These are phyloP conservation scores for Hoplostethus atlanticus DNA, from an alignment of 2,797 vertebrate genomes.

Conservation along the genomic window DNA sequence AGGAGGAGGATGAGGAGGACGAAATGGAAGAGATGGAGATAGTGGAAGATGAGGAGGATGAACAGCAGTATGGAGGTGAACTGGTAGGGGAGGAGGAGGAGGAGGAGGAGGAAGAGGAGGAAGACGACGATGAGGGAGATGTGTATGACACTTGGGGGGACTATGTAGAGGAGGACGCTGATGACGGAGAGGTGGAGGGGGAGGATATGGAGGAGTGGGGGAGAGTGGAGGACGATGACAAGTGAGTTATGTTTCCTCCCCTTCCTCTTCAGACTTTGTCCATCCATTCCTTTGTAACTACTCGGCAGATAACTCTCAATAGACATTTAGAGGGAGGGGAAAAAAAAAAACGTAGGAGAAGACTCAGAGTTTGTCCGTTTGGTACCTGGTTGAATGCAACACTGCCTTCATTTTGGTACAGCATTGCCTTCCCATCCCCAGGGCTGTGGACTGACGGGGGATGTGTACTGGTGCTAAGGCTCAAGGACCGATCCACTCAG, in stretches of 20 bases:
- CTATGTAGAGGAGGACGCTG: constrained; percentile 64
- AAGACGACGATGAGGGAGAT: constrained; percentile 39
- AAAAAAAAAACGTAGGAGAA: constrained; percentile 24
- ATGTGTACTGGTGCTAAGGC: constrained; percentile 83
- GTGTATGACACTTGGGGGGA: constrained; percentile 66
- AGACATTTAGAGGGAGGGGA: constrained; percentile 39
- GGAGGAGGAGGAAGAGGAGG: constrained; percentile 48
- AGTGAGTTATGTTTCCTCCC: constrained; percentile 42
- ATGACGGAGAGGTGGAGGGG: constrained; percentile 70
- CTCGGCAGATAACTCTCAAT: constrained; percentile 34
- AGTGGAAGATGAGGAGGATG: constrained; percentile 53
- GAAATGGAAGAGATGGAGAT: constrained; percentile 56
- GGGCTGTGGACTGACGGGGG: constrained; percentile 69
- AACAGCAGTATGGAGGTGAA: constrained; percentile 38
- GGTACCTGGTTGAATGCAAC: constrained; percentile 75
- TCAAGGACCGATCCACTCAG: constrained; percentile 63
- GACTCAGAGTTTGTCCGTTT: constrained; percentile 61
- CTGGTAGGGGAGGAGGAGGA: constrained; percentile 33
- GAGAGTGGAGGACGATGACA: constrained; percentile 72
- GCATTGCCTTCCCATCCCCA: constrained; percentile 78
- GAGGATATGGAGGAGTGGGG: constrained; percentile 73
- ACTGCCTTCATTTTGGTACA: constrained; percentile 76
- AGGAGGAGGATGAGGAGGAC: constrained; percentile 66
- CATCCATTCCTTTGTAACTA: constrained; percentile 26
- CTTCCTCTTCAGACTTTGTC: constrained; percentile 27